Base-by-base conservation (phyloP, 2,113 vertebrate species). In the Leptobrachium ailaonicum region DNA sequence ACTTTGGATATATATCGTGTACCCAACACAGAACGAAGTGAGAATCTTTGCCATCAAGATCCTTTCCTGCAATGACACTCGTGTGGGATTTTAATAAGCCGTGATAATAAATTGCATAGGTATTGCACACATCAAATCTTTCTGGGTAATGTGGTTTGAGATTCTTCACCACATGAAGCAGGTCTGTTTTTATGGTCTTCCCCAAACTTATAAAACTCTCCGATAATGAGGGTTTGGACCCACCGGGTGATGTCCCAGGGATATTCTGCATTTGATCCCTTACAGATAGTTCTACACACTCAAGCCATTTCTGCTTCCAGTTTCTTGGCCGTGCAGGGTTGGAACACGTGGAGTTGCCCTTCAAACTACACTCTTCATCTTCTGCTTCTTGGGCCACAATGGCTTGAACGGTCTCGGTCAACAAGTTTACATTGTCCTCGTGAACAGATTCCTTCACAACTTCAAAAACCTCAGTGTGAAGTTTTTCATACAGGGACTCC, bases 11-110 rank as follows among this genome's bases (percentile, higher is more conserved):
- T 58, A 85, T 66, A 54, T 88, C 86, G 50, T 95, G 89, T 86
- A 91, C 89, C 96, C 95, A 98, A 3, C 86, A 71, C 73, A 98
- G 92, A 77, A 98, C 87, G 75, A 95, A 92, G 83, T 86, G 84
- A 80, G 87, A 85, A 79, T 98, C 95, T 0, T 93, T 89, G 1
- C 83, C 47, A 6, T 89, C 89, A 73, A 94, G 84, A 32, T 83
- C 87, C 40, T 88, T 88, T 20, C 89, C 85, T 1, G 88, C 77
- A 13, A 88, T 62, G 69, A 86, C 62, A 3, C 58, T 74, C 1
- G 95, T 68, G n/a, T 89, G 91, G 0, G 78, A 83, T 0, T 93
- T 91, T 85, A 98, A 95, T 2, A 73, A 82, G 45, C 83, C 73
- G 63, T 97, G 95, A 88, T 96, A 98, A 63, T 94, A 82, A 44